These are phyloP conservation scores for Oopsacas minuta DNA, from an alignment of 37 sponge, comb jelly and placozoan species.

Conservation along the genomic window DNA sequence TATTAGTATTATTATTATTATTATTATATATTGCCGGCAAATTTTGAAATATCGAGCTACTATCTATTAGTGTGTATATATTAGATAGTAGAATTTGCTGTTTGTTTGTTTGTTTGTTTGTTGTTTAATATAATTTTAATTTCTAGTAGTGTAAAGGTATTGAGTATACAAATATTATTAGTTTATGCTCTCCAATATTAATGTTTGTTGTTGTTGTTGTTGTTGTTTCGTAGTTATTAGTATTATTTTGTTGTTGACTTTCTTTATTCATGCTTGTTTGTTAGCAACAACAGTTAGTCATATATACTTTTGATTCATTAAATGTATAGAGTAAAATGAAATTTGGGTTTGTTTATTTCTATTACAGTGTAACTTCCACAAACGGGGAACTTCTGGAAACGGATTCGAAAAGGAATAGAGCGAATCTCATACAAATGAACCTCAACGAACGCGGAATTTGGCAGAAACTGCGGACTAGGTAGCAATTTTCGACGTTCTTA, in stretches of 20 bases:
- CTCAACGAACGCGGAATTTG: too few species aligned
- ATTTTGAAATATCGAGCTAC: neutral
- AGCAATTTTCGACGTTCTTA: too few species aligned
- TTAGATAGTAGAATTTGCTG: neutral
- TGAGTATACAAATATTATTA: neutral
- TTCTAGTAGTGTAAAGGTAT: neutral
- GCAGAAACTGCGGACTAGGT: too few species aligned
- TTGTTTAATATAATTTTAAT: too few species aligned
- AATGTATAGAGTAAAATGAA: neutral
- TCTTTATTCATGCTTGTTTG: neutral
- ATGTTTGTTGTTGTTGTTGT: too few species aligned
- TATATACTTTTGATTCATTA: neutral
- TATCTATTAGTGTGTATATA: neutral
- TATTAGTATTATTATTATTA: neutral
- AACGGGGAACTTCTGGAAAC: too few species aligned
- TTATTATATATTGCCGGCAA: neutral
- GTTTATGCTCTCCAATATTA: neutral
- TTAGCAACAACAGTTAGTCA: neutral
- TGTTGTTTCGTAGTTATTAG: neutral
- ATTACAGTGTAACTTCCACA: neutral
- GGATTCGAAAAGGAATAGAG: too few species aligned
- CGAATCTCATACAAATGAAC: too few species aligned
- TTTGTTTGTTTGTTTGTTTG: neutral
- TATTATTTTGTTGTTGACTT: neutral
- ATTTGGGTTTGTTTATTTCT: neutral